These are phyloP conservation scores for Rhyacophila brunnea DNA, from an alignment of 1,140 invertebrate genomes.

Conservation along the genomic window DNA sequence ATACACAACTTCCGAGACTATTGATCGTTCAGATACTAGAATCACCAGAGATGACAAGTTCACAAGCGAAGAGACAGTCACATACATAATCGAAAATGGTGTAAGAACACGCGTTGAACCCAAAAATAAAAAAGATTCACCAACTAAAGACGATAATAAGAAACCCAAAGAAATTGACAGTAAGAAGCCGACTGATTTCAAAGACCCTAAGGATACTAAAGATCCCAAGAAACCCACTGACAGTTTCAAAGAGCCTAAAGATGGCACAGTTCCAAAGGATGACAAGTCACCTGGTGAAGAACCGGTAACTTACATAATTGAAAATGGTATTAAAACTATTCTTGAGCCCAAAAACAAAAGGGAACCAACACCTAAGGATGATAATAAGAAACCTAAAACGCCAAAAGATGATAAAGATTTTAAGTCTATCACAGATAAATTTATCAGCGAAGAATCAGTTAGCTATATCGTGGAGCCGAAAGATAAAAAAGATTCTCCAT, in stretches of 20 bases:
- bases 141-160: not conserved
- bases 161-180: not conserved
- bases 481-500: not conserved
- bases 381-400: not conserved
- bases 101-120: not conserved
- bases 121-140: not conserved
- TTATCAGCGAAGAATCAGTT: not conserved
- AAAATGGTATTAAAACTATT: slow-evolving; percentile 18
- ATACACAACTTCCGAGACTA: not conserved
- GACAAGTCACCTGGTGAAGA: not conserved
- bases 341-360: slow-evolving; percentile 11
- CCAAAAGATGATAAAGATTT: slow-evolving; percentile 1
- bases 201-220: not conserved
- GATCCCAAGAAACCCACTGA: not conserved
- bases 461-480: slow-evolving; percentile 16
- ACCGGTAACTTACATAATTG: slow-evolving; percentile 10
- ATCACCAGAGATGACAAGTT: not conserved
- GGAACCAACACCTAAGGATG: not conserved
- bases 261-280: slow-evolving; percentile 2
- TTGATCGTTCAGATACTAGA: not conserved
- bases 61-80: not conserved
- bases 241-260: not conserved
- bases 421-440: too few relatives aligned
- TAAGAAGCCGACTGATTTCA: not conserved
- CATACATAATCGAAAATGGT: not conserved